Evolutionary conservation across 2,797 vertebrate genomes (phyloP).

Genomic region (Phyllotis vaccarum): DNA sequence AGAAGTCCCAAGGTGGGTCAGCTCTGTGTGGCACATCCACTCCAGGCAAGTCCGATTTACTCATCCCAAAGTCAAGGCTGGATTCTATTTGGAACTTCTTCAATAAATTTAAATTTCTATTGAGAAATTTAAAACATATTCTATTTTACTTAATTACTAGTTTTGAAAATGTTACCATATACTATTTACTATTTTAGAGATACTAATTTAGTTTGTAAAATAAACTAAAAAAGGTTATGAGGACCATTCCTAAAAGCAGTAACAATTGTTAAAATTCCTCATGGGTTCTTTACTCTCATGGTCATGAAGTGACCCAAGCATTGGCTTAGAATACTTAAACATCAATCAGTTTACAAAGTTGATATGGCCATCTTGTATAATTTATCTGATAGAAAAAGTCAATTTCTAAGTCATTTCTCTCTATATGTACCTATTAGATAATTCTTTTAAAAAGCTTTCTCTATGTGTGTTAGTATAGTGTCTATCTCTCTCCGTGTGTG

Average conservation of each 20-base stretch:
- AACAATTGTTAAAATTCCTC: neutral
- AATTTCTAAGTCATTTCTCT: neutral
- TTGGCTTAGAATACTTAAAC: neutral
- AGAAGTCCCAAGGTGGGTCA: no score
- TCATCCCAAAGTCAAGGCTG: no score
- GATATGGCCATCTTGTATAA: neutral
- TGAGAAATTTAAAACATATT: neutral
- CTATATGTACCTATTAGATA: neutral
- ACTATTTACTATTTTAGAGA: neutral
- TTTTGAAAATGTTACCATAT: slow-evolving; percentile 4
- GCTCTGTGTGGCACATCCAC: no score
- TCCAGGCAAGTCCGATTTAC: no score
- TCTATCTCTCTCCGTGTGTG: no score
- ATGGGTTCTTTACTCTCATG: neutral
- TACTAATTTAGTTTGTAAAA: slow-evolving; percentile 1
- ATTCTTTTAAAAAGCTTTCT: neutral
- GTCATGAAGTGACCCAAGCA: neutral
- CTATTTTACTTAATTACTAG: neutral
- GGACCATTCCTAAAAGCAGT: neutral
- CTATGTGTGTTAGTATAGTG: neutral
- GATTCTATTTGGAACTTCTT: neutral
- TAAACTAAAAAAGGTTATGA: neutral
- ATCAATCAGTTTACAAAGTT: neutral
- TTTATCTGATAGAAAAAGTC: slow-evolving; percentile 24
- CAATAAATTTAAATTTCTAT: slow-evolving; percentile 4